Evolutionary conservation across 2,888 invertebrate species (phyloP).

Genomic region (Philereme vetulata): DNA sequence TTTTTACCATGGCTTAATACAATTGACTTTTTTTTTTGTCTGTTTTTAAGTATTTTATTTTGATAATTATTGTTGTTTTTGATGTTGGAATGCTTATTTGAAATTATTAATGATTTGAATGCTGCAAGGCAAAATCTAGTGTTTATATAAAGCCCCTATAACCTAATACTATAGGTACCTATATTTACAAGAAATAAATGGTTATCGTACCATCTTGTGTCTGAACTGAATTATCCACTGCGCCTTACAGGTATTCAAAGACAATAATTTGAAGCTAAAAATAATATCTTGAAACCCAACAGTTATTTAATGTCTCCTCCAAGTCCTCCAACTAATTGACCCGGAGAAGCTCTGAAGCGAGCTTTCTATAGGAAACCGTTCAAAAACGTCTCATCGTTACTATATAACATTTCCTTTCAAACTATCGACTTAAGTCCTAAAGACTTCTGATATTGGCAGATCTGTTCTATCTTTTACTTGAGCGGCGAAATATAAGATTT

Average conservation of each 20-base stretch:
- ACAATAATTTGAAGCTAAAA: background rate
- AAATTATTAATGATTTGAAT: too few relatives aligned
- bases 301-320: constrained; percentile 8
- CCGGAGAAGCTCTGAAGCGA: constrained; percentile 1
- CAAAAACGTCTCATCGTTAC: constrained; percentile 14
- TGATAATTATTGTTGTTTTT: too few relatives aligned
- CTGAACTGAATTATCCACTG: too few relatives aligned
- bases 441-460: constrained; percentile 28
- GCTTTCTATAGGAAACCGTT: constrained; percentile 19
- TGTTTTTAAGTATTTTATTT: too few relatives aligned
- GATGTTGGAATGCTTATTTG: too few relatives aligned
- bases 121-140: too few relatives aligned
- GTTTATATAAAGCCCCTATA: too few relatives aligned
- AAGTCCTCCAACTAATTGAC: constrained; percentile 18
- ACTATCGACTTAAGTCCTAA: constrained; percentile 27
- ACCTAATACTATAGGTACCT: too few relatives aligned
- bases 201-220: too few relatives aligned
- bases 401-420: constrained; percentile 28
- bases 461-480: constrained; percentile 13
- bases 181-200: too few relatives aligned
- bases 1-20: too few relatives aligned
- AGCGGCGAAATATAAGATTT: constrained; percentile 14
- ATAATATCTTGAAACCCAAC: background rate
- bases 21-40: too few relatives aligned
- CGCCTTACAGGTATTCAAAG: background rate